Evolutionary conservation across 2,888 invertebrate genomes (phyloP).

Genomic region (Junonia oenone): DNA sequence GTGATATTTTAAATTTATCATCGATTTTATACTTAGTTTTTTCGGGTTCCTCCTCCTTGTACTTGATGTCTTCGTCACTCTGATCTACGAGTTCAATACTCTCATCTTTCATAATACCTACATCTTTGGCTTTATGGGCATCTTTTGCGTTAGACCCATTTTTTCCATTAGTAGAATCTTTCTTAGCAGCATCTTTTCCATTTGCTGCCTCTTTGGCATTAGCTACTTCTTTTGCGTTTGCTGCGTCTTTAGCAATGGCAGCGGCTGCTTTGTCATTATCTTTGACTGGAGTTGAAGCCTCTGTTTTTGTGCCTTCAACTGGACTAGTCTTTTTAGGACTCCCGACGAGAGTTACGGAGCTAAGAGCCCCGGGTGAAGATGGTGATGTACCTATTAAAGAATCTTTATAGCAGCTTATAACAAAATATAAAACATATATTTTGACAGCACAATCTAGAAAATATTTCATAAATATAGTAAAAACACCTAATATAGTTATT

Average conservation of each 20-base stretch:
- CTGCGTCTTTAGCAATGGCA: slow-evolving; percentile 49
- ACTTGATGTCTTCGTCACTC: slow-evolving; percentile 67
- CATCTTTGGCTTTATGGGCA: slow-evolving; percentile 12
- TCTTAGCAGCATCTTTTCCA: neutral
- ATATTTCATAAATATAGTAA: too few species aligned
- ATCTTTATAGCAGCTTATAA: too few species aligned
- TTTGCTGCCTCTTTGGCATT: slow-evolving; percentile 23
- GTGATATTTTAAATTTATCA: slow-evolving; percentile 70
- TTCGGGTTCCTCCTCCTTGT: slow-evolving; percentile 61
- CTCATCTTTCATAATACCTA: slow-evolving; percentile 58
- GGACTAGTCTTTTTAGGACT: slow-evolving; percentile 69
- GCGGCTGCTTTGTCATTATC: slow-evolving; percentile 52
- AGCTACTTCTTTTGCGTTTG: neutral
- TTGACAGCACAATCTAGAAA: too few species aligned
- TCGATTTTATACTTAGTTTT: slow-evolving; percentile 58
- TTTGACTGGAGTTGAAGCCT: slow-evolving; percentile 47
- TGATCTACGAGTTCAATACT: slow-evolving; percentile 70
- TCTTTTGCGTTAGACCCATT: too few species aligned
- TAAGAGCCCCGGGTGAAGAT: slow-evolving; percentile 86
- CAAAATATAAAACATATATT: too few species aligned
- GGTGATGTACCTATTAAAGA: slow-evolving; percentile 73
- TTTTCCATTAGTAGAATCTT: too few species aligned
- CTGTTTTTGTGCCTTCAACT: slow-evolving; percentile 39
- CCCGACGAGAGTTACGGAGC: slow-evolving; percentile 85
- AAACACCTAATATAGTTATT: too few species aligned